A percentile compares a stretch with the other conserved stretches of the same genome.
phyloP scores from a whole-genome alignment of 2,113 vertebrate species.

The Australoheros scitulus region DNA sequence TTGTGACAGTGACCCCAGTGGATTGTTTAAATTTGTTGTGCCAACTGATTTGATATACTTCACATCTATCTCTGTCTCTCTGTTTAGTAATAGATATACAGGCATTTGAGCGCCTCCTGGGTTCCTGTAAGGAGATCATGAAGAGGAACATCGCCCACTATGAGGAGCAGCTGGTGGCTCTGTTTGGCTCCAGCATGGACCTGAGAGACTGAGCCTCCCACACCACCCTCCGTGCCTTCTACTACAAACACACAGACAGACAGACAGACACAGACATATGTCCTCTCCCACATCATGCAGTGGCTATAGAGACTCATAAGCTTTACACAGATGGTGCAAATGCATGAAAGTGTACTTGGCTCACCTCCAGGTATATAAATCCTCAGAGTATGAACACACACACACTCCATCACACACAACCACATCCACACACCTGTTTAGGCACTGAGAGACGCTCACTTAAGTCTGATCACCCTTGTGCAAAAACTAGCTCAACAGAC shows the following conservation, averaged over 20 bases:
- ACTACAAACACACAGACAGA: conserved; percentile 52
- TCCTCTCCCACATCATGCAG: conserved; percentile 45
- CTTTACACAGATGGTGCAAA: conserved; percentile 58
- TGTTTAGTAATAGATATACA: conserved; percentile 95
- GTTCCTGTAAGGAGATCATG: conserved; percentile 99
- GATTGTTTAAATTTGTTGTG: not conserved
- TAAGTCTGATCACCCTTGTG: conserved; percentile 52
- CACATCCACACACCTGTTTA: conserved; percentile 34
- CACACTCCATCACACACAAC: not conserved
- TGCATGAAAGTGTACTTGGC: conserved; percentile 36
- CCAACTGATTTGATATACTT: not conserved
- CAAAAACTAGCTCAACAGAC: conserved; percentile 52
- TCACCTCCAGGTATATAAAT: conserved; percentile 35
- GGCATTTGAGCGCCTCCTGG: conserved; percentile 97
- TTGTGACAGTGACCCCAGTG: not conserved
- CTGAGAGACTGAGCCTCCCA: conserved; percentile 85
- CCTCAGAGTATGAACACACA: conserved; percentile 15
- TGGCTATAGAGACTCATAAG: conserved; percentile 55
- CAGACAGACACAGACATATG: conserved; percentile 45
- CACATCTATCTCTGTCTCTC: not conserved
- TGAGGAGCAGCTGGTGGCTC: conserved; percentile 96
- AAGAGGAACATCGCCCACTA: conserved; percentile 99
- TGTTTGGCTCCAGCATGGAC: conserved; percentile 99
- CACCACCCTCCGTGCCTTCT: conserved; percentile 82
- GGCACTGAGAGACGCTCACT: conserved; percentile 64